Percentiles rank a stretch among this genome's conserved stretches.
These are phyloP conservation scores for Polyommatus icarus DNA, from an alignment of 2,888 invertebrate genomes.

Conservation along the genomic window DNA sequence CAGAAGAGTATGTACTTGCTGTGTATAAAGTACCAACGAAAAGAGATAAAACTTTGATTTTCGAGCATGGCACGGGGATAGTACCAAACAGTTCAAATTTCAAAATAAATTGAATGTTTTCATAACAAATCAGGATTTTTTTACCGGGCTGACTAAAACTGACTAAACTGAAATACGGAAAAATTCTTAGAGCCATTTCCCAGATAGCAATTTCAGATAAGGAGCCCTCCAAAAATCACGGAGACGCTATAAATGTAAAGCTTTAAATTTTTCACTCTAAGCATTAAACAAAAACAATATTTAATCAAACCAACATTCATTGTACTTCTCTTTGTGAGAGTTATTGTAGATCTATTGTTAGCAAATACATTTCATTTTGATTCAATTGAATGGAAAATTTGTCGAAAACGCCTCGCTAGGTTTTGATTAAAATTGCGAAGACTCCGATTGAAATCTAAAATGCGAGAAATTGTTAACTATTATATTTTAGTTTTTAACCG, in stretches of 20 bases:
- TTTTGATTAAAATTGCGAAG: slow-evolving; percentile 24
- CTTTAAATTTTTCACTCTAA: not conserved
- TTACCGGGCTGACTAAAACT: not conserved
- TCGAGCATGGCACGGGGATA: too few relatives aligned
- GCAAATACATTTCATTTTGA: slow-evolving; percentile 12
- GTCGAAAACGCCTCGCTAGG: slow-evolving; percentile 12
- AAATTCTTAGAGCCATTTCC: not conserved
- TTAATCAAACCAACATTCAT: slow-evolving; percentile 4
- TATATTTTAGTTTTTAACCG: not conserved
- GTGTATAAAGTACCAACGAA: too few relatives aligned
- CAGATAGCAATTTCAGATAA: not conserved
- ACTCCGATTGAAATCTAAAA: not conserved
- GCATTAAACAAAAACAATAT: not conserved
- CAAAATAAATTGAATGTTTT: not conserved
- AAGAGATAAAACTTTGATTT: too few relatives aligned
- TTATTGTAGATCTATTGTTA: slow-evolving; percentile 7
- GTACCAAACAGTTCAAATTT: too few relatives aligned
- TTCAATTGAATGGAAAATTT: slow-evolving; percentile 26
- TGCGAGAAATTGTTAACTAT: slow-evolving; percentile 3
- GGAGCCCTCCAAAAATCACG: not conserved
- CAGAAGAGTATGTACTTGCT: too few relatives aligned
- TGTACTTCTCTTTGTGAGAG: not conserved
- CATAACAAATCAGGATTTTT: not conserved
- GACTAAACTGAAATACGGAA: not conserved
- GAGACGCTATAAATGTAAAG: not conserved